phyloP scores from a whole-genome alignment of 2,113 vertebrate species.

The Pelecanus crispus region DNA sequence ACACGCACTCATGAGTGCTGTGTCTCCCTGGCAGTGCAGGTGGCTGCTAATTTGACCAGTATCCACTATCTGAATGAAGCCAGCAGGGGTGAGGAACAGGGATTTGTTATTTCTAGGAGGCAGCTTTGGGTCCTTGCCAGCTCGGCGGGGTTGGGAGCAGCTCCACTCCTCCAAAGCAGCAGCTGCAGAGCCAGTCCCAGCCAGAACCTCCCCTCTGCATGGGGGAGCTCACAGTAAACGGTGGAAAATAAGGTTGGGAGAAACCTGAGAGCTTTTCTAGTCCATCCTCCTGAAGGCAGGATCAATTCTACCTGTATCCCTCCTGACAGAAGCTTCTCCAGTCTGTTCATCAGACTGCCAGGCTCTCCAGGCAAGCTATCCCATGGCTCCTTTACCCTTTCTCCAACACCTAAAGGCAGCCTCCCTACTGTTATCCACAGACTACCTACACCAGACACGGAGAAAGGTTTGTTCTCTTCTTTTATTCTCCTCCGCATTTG shows the following conservation, averaged over 20 bases:
- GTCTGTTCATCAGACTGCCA: not conserved
- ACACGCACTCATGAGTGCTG: not conserved
- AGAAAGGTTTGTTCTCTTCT: not conserved
- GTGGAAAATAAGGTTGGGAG: not conserved
- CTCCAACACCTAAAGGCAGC: not conserved
- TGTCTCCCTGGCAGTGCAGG: constrained; percentile 16
- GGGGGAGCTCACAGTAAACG: not conserved
- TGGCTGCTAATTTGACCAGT: constrained; percentile 33
- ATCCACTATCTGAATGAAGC: not conserved
- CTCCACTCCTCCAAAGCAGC: not conserved
- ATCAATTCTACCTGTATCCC: not conserved
- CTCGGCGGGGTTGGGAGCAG: not conserved
- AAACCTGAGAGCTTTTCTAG: not conserved
- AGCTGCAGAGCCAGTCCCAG: constrained; percentile 12
- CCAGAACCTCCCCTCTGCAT: not conserved
- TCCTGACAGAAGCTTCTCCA: not conserved
- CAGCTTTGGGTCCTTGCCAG: constrained; percentile 30
- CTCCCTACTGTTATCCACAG: not conserved
- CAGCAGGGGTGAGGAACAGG: constrained; percentile 21
- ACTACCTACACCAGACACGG: not conserved
- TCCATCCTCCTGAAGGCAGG: not conserved
- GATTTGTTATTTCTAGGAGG: constrained; percentile 44
- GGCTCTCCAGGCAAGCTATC: not conserved
- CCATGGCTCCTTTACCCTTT: not conserved
- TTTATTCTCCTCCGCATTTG: not conserved